Conservation (phyloP, 2,888 invertebrate genomes). For the Hypsopygia costalis region DNA sequence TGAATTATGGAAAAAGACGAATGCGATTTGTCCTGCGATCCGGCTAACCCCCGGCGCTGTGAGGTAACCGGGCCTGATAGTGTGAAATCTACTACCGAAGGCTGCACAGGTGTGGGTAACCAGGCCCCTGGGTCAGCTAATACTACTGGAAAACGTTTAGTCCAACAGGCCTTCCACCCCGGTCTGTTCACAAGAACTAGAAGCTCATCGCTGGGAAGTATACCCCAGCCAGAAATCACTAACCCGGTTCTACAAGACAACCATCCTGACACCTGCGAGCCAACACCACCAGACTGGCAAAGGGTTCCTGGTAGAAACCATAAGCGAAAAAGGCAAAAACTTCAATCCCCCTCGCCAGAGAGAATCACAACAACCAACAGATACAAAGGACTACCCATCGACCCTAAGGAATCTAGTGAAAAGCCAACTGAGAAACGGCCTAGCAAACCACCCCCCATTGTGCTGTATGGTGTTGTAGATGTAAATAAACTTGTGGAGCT, state of each 20-base stretch:
- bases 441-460: neutral
- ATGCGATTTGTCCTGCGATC: neutral
- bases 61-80: neutral
- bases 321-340: neutral
- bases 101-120: conserved; percentile 2
- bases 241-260: no score
- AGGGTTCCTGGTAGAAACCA: neutral
- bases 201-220: conserved; percentile 1
- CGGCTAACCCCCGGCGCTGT: neutral
- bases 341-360: no score
- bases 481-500: neutral
- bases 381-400: neutral
- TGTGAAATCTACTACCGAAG: conserved; percentile 4
- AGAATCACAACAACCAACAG: no score
- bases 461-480: neutral
- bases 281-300: neutral
- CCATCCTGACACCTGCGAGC: no score
- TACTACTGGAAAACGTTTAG: conserved; percentile 14
- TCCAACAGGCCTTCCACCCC: conserved; percentile 18
- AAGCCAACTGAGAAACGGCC: neutral
- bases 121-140: conserved; percentile 10
- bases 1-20: neutral
- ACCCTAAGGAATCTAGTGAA: neutral
- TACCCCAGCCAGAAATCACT: no score
- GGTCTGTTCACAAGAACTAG: conserved; percentile 16